Evolutionary conservation across 2,888 invertebrate species (phyloP), one percentile per base, ranked within the genome.

Genomic region (Pyrrhosoma nymphula): DNA sequence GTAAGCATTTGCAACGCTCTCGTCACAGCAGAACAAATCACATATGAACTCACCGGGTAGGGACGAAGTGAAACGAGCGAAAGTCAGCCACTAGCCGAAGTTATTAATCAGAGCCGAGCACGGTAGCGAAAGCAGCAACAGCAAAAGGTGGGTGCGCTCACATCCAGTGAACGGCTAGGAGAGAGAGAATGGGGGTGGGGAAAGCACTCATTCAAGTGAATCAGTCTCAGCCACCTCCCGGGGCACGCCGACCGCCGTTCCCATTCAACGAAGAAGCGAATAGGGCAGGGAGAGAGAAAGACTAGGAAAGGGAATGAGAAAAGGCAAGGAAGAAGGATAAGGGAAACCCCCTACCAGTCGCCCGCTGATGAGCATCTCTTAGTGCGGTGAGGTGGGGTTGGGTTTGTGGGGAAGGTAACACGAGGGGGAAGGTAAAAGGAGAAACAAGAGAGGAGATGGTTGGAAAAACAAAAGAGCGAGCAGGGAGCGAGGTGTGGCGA

Each of bases 341-440:
- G 20, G 26, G 55, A 63, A 91, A 91, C 4, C n/a, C 6, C 90
- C 18, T n/a, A 14, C 56, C 55, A 26, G 26, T 35, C 60, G 56
- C 63, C 63, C 35, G 26, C 63, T 63, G 91, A 91, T 91, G 91
- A 91, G 60, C 23, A 91, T 91, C 91, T 91, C 91, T 35, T 35
- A 47, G 47, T 8, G 47, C 8, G 47, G 47, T 47, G 47, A 56
- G 47, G 75, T n/a, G 23, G 30, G 75, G 30, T 26, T n/a, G 35
- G 47, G 47, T 88, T 47, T 47, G 75, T 75, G 10, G 75, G 75
- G 90, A 90, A 55, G 88, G 47, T 47, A 47, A 47, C 47, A 47
- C 8, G 47, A 8, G 47, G 47, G 47, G 30, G 56, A n/a, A 39
- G 60, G 63, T 63, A 39, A 35, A 26, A 63, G 91, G 23, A 63